Conservation (phyloP, 2,113 vertebrate species). For the Nibea albiflora region DNA sequence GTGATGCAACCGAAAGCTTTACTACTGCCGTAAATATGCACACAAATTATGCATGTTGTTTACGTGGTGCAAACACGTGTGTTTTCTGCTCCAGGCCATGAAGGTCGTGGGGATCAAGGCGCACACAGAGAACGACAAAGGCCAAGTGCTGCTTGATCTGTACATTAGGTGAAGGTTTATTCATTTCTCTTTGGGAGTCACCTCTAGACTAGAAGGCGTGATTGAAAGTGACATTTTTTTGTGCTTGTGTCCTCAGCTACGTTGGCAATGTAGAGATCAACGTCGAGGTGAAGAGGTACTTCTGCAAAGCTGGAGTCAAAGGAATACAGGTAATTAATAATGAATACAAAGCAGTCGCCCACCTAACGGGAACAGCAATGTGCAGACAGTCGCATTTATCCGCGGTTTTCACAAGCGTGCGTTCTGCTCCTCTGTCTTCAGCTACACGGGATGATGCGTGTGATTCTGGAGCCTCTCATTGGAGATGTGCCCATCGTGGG, state of each 20-base stretch:
- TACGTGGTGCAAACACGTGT: constrained; percentile 3
- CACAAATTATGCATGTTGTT: neutral
- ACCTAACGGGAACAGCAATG: neutral
- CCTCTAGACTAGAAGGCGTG: too few species aligned
- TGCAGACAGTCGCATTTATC: neutral
- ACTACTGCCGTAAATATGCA: neutral
- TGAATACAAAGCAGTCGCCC: neutral
- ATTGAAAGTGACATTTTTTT: neutral
- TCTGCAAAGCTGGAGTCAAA: constrained; percentile 95
- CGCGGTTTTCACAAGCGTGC: neutral
- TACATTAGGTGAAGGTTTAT: constrained; percentile 87
- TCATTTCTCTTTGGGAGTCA: neutral
- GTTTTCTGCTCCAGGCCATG: constrained; percentile 83
- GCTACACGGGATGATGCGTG: constrained; percentile 92
- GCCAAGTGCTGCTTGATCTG: constrained; percentile 92
- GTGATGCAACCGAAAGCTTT: constrained; percentile 62
- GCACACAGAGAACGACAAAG: constrained; percentile 88
- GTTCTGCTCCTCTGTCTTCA: constrained; percentile 59
- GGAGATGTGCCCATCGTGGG: constrained; percentile 92
- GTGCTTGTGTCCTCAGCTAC: constrained; percentile 81
- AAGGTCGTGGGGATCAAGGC: constrained; percentile 92
- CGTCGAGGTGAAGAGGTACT: constrained; percentile 94
- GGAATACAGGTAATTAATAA: constrained; percentile 97
- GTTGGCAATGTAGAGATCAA: constrained; percentile 93
- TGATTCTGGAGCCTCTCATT: constrained; percentile 94